Evolutionary conservation across 2,888 invertebrate species (phyloP), one percentile per base, ranked within the genome.

Genomic region (Hemaris fuciformis): DNA sequence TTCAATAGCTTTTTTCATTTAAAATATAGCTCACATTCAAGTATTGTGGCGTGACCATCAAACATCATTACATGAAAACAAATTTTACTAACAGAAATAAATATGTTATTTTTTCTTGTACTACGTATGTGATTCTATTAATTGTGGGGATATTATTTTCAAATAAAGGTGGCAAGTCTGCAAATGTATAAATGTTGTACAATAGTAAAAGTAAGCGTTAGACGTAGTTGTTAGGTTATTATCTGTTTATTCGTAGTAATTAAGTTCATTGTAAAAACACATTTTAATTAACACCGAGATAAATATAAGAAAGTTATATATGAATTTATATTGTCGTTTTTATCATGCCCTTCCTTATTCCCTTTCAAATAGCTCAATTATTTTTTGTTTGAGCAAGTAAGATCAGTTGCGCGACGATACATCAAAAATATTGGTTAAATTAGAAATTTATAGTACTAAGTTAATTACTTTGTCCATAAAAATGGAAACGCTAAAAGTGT

Each of bases 251-350:
- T 63, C 60, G 25, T 61, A 65, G 45, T 42, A 25, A 0, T 0
- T 63, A 74, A 79, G 75, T 63, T 48, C 67, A 73, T 73, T 87
- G 86, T 87, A 87, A 74, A 84, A 77, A 83, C 74, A 53, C 64
- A 74, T 74, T 77, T 76, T 79, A 77, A 80, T 75, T 74, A 73
- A 75, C 61, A 80, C 74, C 77, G 77, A 80, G 79, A 80, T 78
- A 73, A 74, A 71, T 75, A 74, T 76, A 77, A 79, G 76, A 78
- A 84, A 81, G 81, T 84, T 81, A 83, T 85, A 83, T 81, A 80
- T 82, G 82, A 75, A 79, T 75, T 73, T 74, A 74, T 67, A 72
- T 60, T 53, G 63, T 75, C 56, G 77, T 83, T 83, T 85, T 60
- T 75, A 73, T 83, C 70, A 25, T 46, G 31, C 1, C 10, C 15